A percentile compares a stretch with the other conserved stretches of the same genome.
These are phyloP conservation scores for Hylia prasina DNA, from an alignment of 2,113 vertebrate genomes.

Conservation along the genomic window DNA sequence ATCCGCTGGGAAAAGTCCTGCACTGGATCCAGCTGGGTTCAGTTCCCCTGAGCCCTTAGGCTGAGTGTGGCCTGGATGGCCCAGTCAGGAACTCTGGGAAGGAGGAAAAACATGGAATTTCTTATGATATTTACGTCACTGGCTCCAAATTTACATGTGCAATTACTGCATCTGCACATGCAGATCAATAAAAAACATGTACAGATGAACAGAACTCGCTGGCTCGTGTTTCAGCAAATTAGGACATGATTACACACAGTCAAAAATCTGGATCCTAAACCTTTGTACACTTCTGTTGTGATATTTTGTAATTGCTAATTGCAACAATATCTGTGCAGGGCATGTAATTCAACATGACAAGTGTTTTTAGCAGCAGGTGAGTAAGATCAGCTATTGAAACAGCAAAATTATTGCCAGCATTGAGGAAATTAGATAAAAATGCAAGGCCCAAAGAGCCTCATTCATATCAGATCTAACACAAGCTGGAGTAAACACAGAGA, in stretches of 20 bases:
- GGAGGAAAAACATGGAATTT: background rate
- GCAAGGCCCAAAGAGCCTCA: background rate
- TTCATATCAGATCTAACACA: background rate
- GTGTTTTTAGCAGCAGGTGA: conserved; percentile 53
- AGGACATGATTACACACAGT: background rate
- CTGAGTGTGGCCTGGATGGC: background rate
- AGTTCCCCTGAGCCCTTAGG: background rate
- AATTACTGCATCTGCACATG: background rate
- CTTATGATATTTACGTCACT: background rate
- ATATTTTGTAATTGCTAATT: conserved; percentile 49
- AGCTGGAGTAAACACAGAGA: background rate
- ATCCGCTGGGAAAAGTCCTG: background rate
- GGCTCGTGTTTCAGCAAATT: background rate
- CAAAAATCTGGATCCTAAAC: conserved; percentile 30
- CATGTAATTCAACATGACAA: conserved; percentile 31
- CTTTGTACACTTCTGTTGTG: conserved; percentile 33
- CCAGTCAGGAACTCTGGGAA: background rate
- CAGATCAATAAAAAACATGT: background rate
- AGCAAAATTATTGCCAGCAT: conserved; percentile 27
- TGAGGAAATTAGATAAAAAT: conserved; percentile 39
- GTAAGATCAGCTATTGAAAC: conserved; percentile 28
- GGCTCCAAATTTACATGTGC: background rate
- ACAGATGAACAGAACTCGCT: background rate
- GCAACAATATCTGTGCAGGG: background rate
- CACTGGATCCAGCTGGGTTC: background rate